Conservation (phyloP, 2,113 vertebrate species). For the Suricata suricatta region DNA sequence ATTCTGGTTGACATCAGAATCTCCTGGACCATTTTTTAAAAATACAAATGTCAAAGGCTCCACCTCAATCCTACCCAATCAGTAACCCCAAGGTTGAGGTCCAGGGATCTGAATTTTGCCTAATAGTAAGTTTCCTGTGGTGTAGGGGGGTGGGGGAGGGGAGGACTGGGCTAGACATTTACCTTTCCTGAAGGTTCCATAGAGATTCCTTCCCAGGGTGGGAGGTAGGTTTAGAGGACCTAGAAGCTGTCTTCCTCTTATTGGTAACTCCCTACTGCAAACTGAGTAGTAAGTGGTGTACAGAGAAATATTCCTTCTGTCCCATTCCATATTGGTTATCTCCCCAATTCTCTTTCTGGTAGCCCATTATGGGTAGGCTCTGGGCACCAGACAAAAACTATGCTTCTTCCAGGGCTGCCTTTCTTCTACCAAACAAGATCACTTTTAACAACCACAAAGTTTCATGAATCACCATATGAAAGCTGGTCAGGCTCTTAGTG, state of each 20-base stretch:
- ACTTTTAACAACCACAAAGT: conserved; percentile 71
- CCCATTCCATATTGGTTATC: neutral
- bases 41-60: neutral
- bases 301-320: neutral
- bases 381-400: neutral
- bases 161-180: neutral
- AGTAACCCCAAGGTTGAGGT: neutral
- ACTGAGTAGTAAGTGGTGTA: neutral
- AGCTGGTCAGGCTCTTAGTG: neutral
- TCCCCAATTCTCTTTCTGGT: neutral
- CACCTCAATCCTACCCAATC: neutral
- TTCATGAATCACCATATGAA: conserved; percentile 60
- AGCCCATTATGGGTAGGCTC: neutral
- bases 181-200: neutral
- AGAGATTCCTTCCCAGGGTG: neutral
- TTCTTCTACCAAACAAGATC: conserved; percentile 24
- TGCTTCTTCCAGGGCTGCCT: neutral
- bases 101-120: neutral
- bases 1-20: conserved; percentile 46
- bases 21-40: conserved; percentile 17
- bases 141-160: neutral
- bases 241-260: neutral
- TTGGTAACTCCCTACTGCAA: neutral
- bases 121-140: neutral
- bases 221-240: neutral